Evolutionary conservation across 2,113 vertebrate genomes (phyloP).

Genomic region (Daubentonia madagascariensis): DNA sequence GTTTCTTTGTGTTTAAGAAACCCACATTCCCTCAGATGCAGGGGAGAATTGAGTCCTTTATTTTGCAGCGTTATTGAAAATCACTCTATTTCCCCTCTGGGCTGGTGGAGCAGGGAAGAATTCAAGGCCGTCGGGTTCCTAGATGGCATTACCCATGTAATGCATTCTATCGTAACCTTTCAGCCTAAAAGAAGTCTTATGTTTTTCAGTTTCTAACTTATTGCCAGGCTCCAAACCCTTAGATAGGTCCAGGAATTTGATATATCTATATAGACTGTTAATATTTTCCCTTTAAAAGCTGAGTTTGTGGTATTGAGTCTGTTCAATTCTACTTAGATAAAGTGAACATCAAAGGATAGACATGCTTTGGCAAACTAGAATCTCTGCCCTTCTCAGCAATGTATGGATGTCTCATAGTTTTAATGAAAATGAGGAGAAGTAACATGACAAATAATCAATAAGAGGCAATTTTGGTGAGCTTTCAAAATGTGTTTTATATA

Average conservation of each 20-base stretch:
- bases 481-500: background rate
- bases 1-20: conserved; percentile 41
- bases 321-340: background rate
- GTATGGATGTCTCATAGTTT: background rate
- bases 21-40: conserved; percentile 21
- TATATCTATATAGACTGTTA: background rate
- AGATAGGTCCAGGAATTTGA: background rate
- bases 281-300: conserved; percentile 12
- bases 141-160: background rate
- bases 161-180: background rate
- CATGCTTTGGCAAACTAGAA: background rate
- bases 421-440: background rate
- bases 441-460: background rate
- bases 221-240: background rate
- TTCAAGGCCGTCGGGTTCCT: background rate
- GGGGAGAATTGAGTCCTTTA: conserved; percentile 42
- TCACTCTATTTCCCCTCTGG: conserved; percentile 33
- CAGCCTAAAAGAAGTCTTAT: background rate
- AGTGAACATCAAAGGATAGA: background rate
- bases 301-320: background rate
- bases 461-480: background rate
- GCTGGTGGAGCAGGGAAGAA: background rate
- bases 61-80: conserved; percentile 37
- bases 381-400: background rate
- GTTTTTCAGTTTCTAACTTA: conserved; percentile 27